Conservation (phyloP, 2,797 vertebrate species). For the Passerculus sandwichensis region DNA sequence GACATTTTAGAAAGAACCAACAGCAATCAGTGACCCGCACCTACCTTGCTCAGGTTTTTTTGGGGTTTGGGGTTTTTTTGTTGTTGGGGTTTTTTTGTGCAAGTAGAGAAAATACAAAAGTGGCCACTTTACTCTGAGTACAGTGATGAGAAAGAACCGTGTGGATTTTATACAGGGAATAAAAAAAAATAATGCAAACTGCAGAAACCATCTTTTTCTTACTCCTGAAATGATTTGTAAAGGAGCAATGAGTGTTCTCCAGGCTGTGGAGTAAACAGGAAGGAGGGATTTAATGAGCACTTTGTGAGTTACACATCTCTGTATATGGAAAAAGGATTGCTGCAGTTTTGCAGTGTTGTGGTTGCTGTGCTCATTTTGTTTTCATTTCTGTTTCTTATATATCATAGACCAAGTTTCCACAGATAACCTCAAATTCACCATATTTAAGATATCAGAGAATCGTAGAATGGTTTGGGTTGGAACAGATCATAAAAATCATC, state of each 20-base stretch:
- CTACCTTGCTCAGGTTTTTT: background rate
- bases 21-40: background rate
- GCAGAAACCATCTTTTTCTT: background rate
- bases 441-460: background rate
- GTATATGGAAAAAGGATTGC: background rate
- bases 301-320: background rate
- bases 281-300: background rate
- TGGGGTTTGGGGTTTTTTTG: too few species aligned
- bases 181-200: background rate
- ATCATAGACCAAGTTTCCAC: background rate
- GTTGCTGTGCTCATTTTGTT: background rate
- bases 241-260: background rate
- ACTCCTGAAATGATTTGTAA: background rate
- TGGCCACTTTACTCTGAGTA: background rate
- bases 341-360: background rate
- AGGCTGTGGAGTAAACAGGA: background rate
- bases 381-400: background rate
- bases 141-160: background rate
- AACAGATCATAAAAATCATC: accelerated
- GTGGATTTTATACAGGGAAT: background rate
- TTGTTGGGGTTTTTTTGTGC: too few species aligned
- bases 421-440: accelerated
- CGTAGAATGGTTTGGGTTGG: background rate
- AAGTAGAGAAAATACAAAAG: background rate
- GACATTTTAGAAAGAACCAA: background rate